Evolutionary conservation across 2,888 invertebrate genomes (phyloP), one percentile per base, ranked within the genome.

Genomic region (Gastrophysa polygoni): DNA sequence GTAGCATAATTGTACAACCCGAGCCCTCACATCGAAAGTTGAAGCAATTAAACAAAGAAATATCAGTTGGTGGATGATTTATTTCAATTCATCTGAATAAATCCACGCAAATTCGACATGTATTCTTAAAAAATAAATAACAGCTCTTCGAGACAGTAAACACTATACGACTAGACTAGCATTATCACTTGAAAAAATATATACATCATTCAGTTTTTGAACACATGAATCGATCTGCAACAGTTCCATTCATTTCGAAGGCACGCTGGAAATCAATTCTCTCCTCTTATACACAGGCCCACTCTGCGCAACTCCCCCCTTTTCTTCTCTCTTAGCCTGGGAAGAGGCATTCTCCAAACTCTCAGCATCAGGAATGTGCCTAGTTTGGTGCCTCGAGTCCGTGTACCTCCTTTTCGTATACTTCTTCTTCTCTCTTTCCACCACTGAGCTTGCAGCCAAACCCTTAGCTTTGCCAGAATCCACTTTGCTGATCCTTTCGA

Each of bases 261-360:
- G 88, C 64, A 91, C 91, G 81, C 92, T 92, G 46, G 92, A 91
- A 74, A 93, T 93, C 60, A 93, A 83, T 81, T 92, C 92, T 64
- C 91, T 87, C 66, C 93, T 83, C 81, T 93, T 93, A 86, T 92
- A 93, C 17, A 91, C 87, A 56, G 86, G 86, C 64, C 83, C 82
- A 63, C 64, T 73, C 77, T 77, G 74, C 28, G 78, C 71, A 43
- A 73, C 72, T 32, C 14, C 61, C 0, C 73, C 60, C 24, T 69
- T 68, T 24, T 73, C 71, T 5, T 71, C 70, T 17, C 70, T 68
- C 54, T 71, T 70, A 14, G 72, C 64, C 51, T 76, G 70, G 16
- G 75, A 62, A 49, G 72, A 66, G 7, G 73, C 67, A 1, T 69
- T 63, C 63, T 82, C 82, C 43, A 85, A 72, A 51, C 82, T 82